Conservation (phyloP, 1,140 invertebrate species). For the Popillia japonica region DNA sequence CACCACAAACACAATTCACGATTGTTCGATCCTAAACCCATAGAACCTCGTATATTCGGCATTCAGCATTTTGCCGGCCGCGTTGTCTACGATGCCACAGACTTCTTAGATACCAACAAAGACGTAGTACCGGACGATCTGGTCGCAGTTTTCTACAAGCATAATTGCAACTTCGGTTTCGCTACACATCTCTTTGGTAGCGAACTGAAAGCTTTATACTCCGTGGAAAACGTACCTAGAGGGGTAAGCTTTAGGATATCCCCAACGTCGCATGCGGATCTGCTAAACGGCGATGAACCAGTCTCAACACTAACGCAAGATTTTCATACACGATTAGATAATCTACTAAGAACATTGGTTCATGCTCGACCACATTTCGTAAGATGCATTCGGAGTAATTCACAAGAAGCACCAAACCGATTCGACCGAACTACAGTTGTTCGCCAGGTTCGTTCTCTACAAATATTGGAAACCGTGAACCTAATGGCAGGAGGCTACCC, state of each 20-base stretch:
- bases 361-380: slow-evolving; percentile 95
- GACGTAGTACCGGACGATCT: slow-evolving; percentile 92
- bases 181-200: slow-evolving; percentile 93
- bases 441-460: slow-evolving; percentile 86
- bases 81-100: slow-evolving; percentile 88
- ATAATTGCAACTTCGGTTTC: slow-evolving; percentile 94
- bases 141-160: slow-evolving; percentile 91
- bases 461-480: slow-evolving; percentile 94
- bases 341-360: slow-evolving; percentile 87
- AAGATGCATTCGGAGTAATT: slow-evolving; percentile 88
- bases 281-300: slow-evolving; percentile 87
- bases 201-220: slow-evolving; percentile 87
- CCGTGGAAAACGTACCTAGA: slow-evolving; percentile 80
- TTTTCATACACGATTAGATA: slow-evolving; percentile 92
- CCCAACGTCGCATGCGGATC: slow-evolving; percentile 87
- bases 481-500: slow-evolving; percentile 93
- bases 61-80: slow-evolving; percentile 92
- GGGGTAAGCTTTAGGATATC: slow-evolving; percentile 89
- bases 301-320: slow-evolving; percentile 93
- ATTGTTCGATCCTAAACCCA: slow-evolving; percentile 76
- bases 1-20: slow-evolving; percentile 83
- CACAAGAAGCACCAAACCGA: slow-evolving; percentile 76
- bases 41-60: slow-evolving; percentile 83
- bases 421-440: slow-evolving; percentile 85
- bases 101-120: slow-evolving; percentile 91